Evolutionary conservation across 2,888 invertebrate species (phyloP).

Genomic region (Pimpla rufipes): DNA sequence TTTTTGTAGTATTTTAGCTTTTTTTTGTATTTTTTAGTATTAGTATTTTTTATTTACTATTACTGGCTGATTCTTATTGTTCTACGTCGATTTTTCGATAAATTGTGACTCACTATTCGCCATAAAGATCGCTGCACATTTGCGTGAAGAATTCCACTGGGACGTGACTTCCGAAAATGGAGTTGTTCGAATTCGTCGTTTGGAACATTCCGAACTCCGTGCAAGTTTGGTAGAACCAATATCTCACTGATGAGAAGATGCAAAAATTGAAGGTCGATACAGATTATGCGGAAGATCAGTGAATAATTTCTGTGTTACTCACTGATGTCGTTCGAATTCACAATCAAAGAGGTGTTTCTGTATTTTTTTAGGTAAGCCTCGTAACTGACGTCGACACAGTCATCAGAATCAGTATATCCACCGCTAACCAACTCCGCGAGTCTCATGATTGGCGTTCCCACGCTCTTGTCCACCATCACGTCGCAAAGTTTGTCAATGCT

Average conservation of each 20-base stretch:
- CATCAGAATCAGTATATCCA: no score
- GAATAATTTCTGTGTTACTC: slow-evolving; percentile 32
- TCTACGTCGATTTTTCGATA: not conserved
- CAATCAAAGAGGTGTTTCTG: slow-evolving; percentile 68
- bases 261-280: not conserved
- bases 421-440: slow-evolving; percentile 65
- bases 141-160: slow-evolving; percentile 86
- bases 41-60: no score
- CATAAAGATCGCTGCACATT: slow-evolving; percentile 85
- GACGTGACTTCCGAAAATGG: slow-evolving; percentile 88
- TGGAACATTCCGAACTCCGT: slow-evolving; percentile 95
- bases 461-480: slow-evolving; percentile 70
- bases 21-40: no score
- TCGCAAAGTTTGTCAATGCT: slow-evolving; percentile 74
- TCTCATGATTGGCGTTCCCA: slow-evolving; percentile 75
- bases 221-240: slow-evolving; percentile 95
- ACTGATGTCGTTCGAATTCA: slow-evolving; percentile 64
- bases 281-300: not conserved
- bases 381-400: slow-evolving; percentile 72
- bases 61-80: not conserved
- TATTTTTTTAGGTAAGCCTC: slow-evolving; percentile 64
- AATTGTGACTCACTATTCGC: slow-evolving; percentile 80
- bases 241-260: slow-evolving; percentile 86
- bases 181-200: slow-evolving; percentile 88
- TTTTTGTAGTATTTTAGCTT: no score